Conservation (phyloP, 2,113 vertebrate species). For the Meriones unguiculatus region DNA sequence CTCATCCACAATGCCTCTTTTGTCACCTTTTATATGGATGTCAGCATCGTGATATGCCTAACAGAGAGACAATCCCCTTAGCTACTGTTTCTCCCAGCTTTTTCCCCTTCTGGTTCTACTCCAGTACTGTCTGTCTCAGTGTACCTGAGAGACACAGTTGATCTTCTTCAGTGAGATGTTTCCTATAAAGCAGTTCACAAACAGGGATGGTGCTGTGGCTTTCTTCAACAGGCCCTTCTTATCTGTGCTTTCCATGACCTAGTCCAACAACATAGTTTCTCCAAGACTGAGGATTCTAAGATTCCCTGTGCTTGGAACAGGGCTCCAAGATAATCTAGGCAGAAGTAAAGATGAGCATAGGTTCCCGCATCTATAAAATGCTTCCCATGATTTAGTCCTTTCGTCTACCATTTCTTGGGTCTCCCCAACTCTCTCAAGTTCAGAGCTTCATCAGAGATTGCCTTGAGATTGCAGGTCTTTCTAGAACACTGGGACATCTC, state of each 20-base stretch:
- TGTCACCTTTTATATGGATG: conserved; percentile 7
- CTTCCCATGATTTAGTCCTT: background rate
- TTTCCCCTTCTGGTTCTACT: background rate
- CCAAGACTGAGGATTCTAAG: background rate
- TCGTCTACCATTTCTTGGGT: conserved; percentile 30
- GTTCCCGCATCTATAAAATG: background rate
- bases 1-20: background rate
- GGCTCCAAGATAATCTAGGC: background rate
- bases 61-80: background rate
- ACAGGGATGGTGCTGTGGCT: background rate
- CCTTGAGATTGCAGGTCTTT: background rate
- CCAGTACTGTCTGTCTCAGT: background rate
- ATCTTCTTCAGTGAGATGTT: background rate
- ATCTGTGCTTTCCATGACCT: background rate
- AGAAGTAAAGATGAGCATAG: conserved; percentile 21
- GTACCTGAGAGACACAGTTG: background rate
- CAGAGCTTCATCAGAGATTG: background rate
- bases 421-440: conserved; percentile 28
- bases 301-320: background rate
- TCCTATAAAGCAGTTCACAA: background rate
- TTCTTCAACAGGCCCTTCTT: background rate
- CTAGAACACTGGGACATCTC: background rate
- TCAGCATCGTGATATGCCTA: background rate
- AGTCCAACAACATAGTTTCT: background rate
- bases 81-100: background rate